Base-by-base conservation (phyloP, 2,888 invertebrate genomes). In the Chymomyza amoena region DNA sequence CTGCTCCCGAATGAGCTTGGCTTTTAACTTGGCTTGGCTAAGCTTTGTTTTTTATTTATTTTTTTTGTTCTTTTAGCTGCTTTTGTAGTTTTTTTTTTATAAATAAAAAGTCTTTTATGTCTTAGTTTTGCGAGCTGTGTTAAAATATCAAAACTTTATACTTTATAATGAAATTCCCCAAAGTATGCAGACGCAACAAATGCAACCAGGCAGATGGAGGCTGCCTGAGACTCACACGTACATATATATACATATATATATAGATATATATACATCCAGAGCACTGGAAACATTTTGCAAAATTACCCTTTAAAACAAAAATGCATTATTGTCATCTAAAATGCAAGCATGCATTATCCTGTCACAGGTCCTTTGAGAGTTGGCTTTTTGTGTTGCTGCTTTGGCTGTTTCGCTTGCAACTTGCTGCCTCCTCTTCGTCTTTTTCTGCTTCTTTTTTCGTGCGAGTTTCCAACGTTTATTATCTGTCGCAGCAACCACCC, bases 341-440 rank as follows among this genome's bases (percentile, higher is more conserved):
- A 90, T 90, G 89, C 90, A 90, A 88, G 89, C 81, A 90, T 90
- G 91, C 89, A 89, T 90, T 89, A 90, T 90, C 89, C 89, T 89
- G 89, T 90, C 90, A 89, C 87, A 89, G 89, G 86, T 89, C 89
- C 90, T 90, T 87, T 84, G 89, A 88, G 89, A 89, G 76, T 84
- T 89, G 80, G 73, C 79, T 80, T 88, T 78, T 86, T 88, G 76
- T 79, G 16, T 50, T 65, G 73, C 70, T 75, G 77, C 68, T 66
- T 25, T 65, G 62, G 66, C 69, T 68, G 54, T 75, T 76, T 73
- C 60, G 67, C 65, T 54, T 62, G 64, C 57, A 67, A 32, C 75
- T 80, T 54, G 70, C 70, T 68, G 56, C 66, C 25, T 59, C 45
- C 64, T 45, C 69, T 70, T 70, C 63, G 52, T 66, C 61, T 70